phyloP scores from a whole-genome alignment of 2,797 vertebrate species.

The Muscicapa comitata region DNA sequence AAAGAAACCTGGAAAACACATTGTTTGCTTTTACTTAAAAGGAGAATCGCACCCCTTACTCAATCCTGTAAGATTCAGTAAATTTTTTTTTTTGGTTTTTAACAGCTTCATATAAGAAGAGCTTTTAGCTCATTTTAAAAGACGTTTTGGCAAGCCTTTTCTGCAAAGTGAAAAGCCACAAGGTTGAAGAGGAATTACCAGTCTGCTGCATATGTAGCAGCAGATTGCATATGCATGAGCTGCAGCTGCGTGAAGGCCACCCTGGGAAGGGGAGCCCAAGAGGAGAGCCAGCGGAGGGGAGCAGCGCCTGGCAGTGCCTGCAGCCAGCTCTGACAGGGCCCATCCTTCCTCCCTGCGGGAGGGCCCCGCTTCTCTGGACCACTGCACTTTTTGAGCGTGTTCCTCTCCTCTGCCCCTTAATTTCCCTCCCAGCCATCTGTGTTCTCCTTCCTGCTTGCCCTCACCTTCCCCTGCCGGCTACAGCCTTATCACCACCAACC shows the following conservation, averaged over 20 bases:
- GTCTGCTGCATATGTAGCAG: conserved; percentile 3
- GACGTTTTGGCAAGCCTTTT: neutral
- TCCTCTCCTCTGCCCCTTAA: neutral
- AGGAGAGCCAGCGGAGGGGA: neutral
- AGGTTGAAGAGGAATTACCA: neutral
- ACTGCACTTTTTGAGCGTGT: rapidly evolving
- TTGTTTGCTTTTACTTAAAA: neutral
- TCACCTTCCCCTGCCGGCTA: neutral
- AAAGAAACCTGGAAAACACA: neutral
- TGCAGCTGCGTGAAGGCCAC: neutral
- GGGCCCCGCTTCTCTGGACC: rapidly evolving
- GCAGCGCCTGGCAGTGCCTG: neutral
- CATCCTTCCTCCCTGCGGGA: neutral
- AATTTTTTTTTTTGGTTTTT: neutral
- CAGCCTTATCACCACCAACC: neutral
- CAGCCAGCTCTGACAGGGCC: neutral
- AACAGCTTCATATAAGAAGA: neutral
- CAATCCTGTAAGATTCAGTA: neutral
- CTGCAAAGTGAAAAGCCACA: neutral
- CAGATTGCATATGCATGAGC: conserved; percentile 20
- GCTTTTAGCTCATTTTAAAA: neutral
- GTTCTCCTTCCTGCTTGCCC: neutral
- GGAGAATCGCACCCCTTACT: neutral
- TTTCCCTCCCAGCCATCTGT: neutral
- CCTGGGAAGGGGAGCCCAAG: neutral